phyloP scores from a whole-genome alignment of 92 coral and sea anemone genomes.

The Parazoanthus swiftii region DNA sequence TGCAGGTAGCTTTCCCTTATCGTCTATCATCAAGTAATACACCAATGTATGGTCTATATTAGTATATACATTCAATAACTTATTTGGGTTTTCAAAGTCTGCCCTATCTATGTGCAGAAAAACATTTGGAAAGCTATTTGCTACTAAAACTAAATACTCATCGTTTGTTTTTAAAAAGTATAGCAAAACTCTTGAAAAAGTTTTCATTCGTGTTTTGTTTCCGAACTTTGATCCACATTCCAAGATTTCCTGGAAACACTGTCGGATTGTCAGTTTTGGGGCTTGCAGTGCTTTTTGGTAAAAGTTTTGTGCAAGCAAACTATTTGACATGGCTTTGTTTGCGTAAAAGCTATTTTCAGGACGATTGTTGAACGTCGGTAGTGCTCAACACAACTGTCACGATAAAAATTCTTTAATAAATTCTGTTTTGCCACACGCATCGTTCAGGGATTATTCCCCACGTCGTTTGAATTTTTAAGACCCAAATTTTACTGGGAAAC shows the following conservation, averaged over 20 bases:
- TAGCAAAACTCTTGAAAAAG: not conserved
- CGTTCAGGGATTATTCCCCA: not conserved
- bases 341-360: not conserved
- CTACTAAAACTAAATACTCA: too few species aligned
- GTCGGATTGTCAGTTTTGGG: too few species aligned
- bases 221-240: not conserved
- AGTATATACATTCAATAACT: not conserved
- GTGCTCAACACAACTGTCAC: not conserved
- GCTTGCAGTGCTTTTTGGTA: not conserved
- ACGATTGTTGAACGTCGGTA: not conserved
- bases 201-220: not conserved
- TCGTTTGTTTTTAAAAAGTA: too few species aligned
- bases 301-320: not conserved
- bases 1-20: not conserved
- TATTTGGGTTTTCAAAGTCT: not conserved
- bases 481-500: not conserved
- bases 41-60: not conserved
- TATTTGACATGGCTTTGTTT: too few species aligned
- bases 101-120: too few species aligned
- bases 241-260: not conserved
- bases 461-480: not conserved
- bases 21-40: not conserved
- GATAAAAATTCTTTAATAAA: not conserved
- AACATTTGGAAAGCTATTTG: too few species aligned
- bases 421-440: not conserved